Conservation (phyloP, 2,888 invertebrate species). For the Pseudococcus jackbeardsleyi region DNA sequence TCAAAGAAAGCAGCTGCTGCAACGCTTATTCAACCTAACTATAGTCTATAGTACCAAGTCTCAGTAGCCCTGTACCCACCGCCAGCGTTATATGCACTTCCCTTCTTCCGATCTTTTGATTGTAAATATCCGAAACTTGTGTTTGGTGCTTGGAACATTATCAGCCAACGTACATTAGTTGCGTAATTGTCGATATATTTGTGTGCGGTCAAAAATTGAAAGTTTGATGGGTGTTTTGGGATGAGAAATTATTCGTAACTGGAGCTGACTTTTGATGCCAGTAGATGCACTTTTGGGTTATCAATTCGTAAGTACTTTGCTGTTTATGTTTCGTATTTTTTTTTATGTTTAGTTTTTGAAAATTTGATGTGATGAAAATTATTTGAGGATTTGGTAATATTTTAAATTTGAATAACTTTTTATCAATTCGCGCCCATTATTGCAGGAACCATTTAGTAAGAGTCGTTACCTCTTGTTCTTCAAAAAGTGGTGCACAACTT, state of each 20-base stretch:
- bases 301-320: not conserved
- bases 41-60: no score
- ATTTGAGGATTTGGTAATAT: no score
- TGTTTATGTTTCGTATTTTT: no score
- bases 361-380: no score
- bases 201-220: not conserved
- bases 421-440: no score
- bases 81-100: slow-evolving; percentile 33
- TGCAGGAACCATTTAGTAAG: no score
- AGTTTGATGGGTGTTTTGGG: not conserved
- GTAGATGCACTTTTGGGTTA: not conserved
- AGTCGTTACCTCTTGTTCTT: no score
- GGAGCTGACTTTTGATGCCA: no score
- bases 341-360: no score
- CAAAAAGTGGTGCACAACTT: no score
- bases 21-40: not conserved
- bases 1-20: slow-evolving; percentile 58
- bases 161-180: not conserved
- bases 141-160: not conserved
- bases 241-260: no score
- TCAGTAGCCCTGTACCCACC: not conserved
- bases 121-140: slow-evolving; percentile 19
- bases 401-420: no score
- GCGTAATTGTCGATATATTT: not conserved
- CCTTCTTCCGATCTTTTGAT: not conserved